Evolutionary conservation across 92 coral and sea anemone genomes (phyloP).

Genomic region (Phenganax subtilis): DNA sequence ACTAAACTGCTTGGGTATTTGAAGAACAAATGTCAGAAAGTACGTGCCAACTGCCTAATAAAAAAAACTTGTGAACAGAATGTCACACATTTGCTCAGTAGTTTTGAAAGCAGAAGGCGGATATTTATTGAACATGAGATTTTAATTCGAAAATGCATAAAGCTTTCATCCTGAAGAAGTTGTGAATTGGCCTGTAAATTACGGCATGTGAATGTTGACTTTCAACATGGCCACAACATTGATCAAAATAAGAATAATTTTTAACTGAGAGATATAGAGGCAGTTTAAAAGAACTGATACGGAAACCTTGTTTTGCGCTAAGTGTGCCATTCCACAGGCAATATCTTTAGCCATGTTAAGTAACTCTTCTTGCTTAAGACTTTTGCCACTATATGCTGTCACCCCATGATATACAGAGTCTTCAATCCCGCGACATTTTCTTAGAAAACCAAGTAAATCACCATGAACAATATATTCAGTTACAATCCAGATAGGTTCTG

Average conservation of each 20-base stretch:
- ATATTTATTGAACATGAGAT: too few relatives aligned
- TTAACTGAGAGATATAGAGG: neutral
- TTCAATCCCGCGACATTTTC: constrained; percentile 56
- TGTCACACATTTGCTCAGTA: too few relatives aligned
- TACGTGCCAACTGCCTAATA: too few relatives aligned
- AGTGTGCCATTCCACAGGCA: constrained; percentile 64
- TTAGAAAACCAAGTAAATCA: constrained; percentile 56
- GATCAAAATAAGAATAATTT: neutral
- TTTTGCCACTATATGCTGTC: constrained; percentile 21
- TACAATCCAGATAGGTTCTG: constrained; percentile 56
- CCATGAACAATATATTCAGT: constrained; percentile 60
- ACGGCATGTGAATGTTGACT: neutral
- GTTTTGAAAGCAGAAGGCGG: too few relatives aligned
- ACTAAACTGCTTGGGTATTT: too few relatives aligned
- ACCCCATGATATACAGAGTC: constrained; percentile 47
- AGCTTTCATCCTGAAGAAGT: too few relatives aligned
- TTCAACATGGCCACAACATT: neutral
- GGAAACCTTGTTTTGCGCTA: constrained; percentile 50
- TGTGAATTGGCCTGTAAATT: too few relatives aligned
- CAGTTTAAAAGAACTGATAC: neutral
- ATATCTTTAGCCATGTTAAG: constrained; percentile 57
- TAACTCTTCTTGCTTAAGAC: constrained; percentile 45
- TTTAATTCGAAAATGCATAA: too few relatives aligned
- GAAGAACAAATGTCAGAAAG: too few relatives aligned
- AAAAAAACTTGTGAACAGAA: too few relatives aligned